phyloP scores from a whole-genome alignment of 2,113 vertebrate species.

The Rafetus swinhoei region DNA sequence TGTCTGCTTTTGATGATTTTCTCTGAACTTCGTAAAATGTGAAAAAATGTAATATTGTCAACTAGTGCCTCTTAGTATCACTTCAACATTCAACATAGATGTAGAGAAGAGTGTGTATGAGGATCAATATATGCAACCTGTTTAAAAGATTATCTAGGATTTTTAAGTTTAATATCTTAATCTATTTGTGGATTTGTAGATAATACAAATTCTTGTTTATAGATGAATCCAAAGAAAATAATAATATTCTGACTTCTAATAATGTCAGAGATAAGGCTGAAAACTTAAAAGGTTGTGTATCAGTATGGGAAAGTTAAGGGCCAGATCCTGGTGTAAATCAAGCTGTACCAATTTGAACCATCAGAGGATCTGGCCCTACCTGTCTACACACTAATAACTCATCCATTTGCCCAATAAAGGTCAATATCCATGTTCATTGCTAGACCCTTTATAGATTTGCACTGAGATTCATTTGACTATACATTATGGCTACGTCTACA shows the following conservation, averaged over 20 bases:
- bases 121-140: background rate
- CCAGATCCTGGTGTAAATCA: background rate
- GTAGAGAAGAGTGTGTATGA: background rate
- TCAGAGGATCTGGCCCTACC: background rate
- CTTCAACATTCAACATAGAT: background rate
- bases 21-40: background rate
- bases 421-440: background rate
- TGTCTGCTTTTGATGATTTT: conserved; percentile 9
- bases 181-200: background rate
- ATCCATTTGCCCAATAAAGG: background rate
- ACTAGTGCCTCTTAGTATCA: background rate
- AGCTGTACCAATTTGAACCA: background rate
- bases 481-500: background rate
- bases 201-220: background rate
- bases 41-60: background rate
- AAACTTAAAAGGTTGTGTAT: background rate
- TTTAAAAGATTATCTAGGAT: background rate
- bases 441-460: background rate
- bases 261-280: background rate
- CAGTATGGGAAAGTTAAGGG: background rate
- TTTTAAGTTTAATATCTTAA: conserved; percentile 5
- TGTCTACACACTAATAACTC: conserved; percentile 4
- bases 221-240: background rate
- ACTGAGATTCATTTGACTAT: background rate
- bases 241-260: background rate